Base-by-base conservation (phyloP, 2,888 invertebrate genomes). In the Itoplectis maculator region DNA sequence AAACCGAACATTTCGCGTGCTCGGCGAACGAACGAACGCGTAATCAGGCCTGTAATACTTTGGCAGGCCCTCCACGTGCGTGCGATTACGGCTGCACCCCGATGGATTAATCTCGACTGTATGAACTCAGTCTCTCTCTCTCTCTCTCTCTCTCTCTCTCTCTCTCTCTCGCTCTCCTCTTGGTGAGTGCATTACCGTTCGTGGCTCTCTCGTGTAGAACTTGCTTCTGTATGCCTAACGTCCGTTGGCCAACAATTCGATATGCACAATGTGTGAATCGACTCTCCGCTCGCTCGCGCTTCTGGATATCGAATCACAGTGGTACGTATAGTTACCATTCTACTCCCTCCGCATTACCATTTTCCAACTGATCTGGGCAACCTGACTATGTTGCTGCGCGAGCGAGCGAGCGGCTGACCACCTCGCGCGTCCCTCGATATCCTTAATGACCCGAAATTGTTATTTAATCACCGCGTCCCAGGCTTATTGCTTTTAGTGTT, bases 41-140 rank as follows among this genome's bases (percentile, higher is more conserved):
- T 83, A 83, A 83, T 83, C 79, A 82, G 73, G 80, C 82, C 73
- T 83, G 82, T 83, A 83, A 81, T 84, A 73, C 79, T 75, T 79
- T 79, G 72, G 37, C 29, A 5, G 72, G 37, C 1, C n/a, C 65
- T 74, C 37, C 69, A 70, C 63, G 78, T 72, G 81, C 78, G 83
- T 80, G 80, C 68, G 81, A 81, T 54, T 79, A 35, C 40, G 49
- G 20, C 82, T 2, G 29, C 29, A 29, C 47, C 77, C 68, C 73
- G 76, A 68, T 77, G 77, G 72, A 80, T 83, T 83, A 83, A 56
- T 76, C 77, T 8, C 68, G 73, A 77, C 68, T 69, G 76, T 68
- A 69, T 73, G 73, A 77, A 70, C 63, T 80, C 80, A 73, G 77
- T 74, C 77, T n/a, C 68, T 69, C 61, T 65, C 54, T 29, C 29